Evolutionary conservation across 2,888 invertebrate species (phyloP), one percentile per base, ranked within the genome.

Genomic region (Cheilosia vernalis): DNA sequence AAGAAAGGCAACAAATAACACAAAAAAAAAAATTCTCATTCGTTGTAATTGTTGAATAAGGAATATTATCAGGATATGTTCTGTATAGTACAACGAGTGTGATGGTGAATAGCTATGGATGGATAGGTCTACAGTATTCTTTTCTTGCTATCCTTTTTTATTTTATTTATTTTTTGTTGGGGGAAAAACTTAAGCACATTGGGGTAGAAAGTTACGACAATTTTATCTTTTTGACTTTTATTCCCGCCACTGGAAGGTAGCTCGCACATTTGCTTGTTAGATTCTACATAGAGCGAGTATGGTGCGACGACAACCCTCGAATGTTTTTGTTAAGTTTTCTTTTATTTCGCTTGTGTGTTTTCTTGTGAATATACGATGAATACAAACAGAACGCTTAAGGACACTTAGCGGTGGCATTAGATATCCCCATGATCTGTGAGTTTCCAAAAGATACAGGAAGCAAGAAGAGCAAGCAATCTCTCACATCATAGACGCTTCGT

Each of bases 41-140:
- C 61, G 69, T 30, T 64, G 77, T 77, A 77, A 77, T 77, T 77
- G 77, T 60, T 69, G 67, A 67, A 69, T 69, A 77, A 77, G 67
- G 60, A 77, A 51, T 74, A 66, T 74, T 47, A 47, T 42, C 67
- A 37, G 76, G 60, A 67, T 67, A 51, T 60, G 67, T n/a, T 33
- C 37, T 44, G 10, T 27, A 27, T 27, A 27, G 27, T 10, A 33
- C 10, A 33, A 7, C 44, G 44, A 15, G 21, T 60, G 15, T 56
- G 9, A 44, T 24, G 17, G 51, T 66, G 17, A 13, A 10, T 37
- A 37, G 13, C 13, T 13, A 13, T 24, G 40, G 49, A 13, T 24
- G 40, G 49, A 73, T 55, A 63, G 53, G 40, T 58, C 15, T 21
- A 53, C n/a, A 30, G 17, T n/a, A 56, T 44, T 47, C 49, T 19